Evolutionary conservation across 2,888 invertebrate species (phyloP), one percentile per base, ranked within the genome.

Genomic region (Chydorus sphaericus): DNA sequence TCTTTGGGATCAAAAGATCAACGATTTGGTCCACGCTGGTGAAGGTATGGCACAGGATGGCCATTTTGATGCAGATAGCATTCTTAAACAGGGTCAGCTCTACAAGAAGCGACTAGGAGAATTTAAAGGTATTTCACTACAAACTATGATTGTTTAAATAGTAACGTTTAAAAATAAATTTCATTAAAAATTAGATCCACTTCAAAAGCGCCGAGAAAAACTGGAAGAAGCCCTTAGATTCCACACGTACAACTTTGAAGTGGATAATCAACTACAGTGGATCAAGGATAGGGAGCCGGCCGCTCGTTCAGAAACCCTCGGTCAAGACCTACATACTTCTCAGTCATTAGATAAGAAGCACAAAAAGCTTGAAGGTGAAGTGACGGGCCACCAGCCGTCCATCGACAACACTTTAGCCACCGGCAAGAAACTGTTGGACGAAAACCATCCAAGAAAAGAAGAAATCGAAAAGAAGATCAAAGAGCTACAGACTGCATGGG

Each of bases 201-300:
- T 86, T 0, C 74, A 75, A 4, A 72, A 73, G 59, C 76, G 93
- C 37, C 76, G 86, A 8, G 81, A 78, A 54, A 83, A 83, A 29
- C 73, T 98, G 26, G 87, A 91, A 64, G 88, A 90, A 67, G 83
- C 88, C 14, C 71, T 88, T 11, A 78, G 82, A 57, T 82, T 85
- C 67, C 92, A 96, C 71, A 91, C 94, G 68, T 93, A 94, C 70
- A 83, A 85, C 2, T 92, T 94, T 64, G 93, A 94, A 66, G 78
- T 94, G 49, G 86, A 90, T 50, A 83, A 85, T 1, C 96, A 98
- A 68, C 75, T 91, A 63, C 91, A 89, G 66, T 98, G 97, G 97
- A 86, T 97, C 61, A 81, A 83, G 37, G 96, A 96, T 69, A 88
- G 92, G 59, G 69, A 83, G 61, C 85, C 88, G 0, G 77, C 83